A percentile compares a stretch with the other conserved stretches of the same genome.
Conservation (phyloP, 2,113 vertebrate species). For the Alaudala cheleensis region DNA sequence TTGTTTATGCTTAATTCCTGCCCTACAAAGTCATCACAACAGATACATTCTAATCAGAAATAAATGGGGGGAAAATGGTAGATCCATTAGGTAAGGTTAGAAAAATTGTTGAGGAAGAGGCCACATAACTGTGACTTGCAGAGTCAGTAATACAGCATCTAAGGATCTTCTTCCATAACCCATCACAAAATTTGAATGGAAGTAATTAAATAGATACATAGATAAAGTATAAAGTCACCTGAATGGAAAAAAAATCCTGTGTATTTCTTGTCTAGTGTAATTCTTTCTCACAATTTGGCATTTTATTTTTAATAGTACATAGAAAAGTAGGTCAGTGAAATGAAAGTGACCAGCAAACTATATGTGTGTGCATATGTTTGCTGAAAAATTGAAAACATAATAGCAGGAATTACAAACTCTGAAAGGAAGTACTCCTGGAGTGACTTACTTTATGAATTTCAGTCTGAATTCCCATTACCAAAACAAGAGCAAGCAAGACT, state of each 20-base stretch:
- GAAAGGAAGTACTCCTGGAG: background rate
- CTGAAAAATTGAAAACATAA: background rate
- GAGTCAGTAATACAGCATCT: background rate
- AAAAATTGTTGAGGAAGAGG: background rate
- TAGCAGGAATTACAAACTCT: background rate
- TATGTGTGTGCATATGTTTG: background rate
- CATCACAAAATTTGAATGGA: background rate
- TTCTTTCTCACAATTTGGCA: background rate
- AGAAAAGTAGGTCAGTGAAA: background rate
- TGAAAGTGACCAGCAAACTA: conserved; percentile 14
- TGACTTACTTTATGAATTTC: background rate
- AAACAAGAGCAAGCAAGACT: background rate
- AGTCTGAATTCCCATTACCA: background rate
- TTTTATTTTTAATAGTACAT: background rate
- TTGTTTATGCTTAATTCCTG: background rate
- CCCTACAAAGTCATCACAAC: background rate
- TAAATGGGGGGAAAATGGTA: background rate
- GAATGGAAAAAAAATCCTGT: background rate
- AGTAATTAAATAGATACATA: background rate
- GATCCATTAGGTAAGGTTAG: background rate
- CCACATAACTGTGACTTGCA: background rate
- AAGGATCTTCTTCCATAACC: background rate
- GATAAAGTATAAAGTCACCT: background rate
- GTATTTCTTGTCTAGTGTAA: background rate
- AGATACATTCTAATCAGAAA: background rate